Percentiles rank a stretch among this genome's conserved stretches.
phyloP scores from a whole-genome alignment of 2,113 vertebrate species.

The Chlorodrepanis virens region DNA sequence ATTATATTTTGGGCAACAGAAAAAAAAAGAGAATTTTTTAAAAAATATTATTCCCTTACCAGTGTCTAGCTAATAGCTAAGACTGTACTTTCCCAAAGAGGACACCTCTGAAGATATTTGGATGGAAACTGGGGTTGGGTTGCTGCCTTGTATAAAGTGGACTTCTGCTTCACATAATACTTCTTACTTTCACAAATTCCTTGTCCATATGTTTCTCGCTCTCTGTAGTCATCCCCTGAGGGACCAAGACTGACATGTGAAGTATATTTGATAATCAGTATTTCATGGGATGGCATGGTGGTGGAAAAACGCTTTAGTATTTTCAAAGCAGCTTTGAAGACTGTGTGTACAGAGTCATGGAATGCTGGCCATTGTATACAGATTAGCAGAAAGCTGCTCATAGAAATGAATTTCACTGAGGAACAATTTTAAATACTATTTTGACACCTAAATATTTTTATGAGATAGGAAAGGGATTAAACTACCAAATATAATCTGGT shows the following conservation, averaged over 20 bases:
- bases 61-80: neutral
- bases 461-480: neutral
- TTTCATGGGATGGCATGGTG: neutral
- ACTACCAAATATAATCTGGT: neutral
- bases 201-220: neutral
- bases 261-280: neutral
- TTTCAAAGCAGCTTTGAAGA: neutral
- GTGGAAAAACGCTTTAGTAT: neutral
- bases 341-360: neutral
- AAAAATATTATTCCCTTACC: neutral
- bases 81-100: neutral
- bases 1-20: neutral
- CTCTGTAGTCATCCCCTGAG: neutral
- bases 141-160: neutral
- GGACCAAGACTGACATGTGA: neutral
- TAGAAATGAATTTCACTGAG: neutral
- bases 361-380: neutral
- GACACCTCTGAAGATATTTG: neutral
- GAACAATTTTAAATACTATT: neutral
- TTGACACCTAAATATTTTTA: neutral
- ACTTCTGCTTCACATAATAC: neutral
- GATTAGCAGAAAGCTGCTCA: neutral
- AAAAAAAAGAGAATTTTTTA: neutral
- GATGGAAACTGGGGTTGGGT: neutral
- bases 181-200: neutral